These are phyloP conservation scores for Phyllotreta striolata DNA, from an alignment of 2,888 invertebrate genomes.

Conservation along the genomic window DNA sequence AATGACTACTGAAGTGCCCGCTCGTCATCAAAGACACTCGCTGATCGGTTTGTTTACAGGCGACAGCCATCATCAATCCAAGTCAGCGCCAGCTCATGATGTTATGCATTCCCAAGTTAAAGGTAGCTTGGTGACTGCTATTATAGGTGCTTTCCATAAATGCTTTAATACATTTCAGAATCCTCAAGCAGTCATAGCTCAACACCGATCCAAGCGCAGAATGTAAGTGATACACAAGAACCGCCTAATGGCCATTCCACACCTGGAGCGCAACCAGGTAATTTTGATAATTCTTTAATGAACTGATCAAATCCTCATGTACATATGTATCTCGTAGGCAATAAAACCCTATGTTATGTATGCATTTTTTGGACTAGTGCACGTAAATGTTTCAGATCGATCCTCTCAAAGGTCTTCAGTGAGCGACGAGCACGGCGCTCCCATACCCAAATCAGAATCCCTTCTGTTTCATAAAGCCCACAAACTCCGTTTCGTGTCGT, in stretches of 20 bases:
- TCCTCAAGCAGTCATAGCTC: slow-evolving; percentile 58
- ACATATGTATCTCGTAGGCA: too few species aligned
- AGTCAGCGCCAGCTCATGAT: slow-evolving; percentile 47
- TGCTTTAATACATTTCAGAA: slow-evolving; percentile 44
- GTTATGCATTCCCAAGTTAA: slow-evolving; percentile 48
- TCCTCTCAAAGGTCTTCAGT: slow-evolving; percentile 66
- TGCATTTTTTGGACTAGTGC: slow-evolving; percentile 32
- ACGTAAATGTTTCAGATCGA: slow-evolving; percentile 65
- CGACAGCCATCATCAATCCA: slow-evolving; percentile 54
- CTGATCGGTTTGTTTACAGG: slow-evolving; percentile 74
- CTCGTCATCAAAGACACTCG: slow-evolving; percentile 68
- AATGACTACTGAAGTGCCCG: slow-evolving; percentile 60
- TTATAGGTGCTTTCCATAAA: background rate
- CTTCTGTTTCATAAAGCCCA: slow-evolving; percentile 66
- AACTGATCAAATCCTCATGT: background rate
- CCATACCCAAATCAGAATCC: slow-evolving; percentile 59
- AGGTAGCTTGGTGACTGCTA: slow-evolving; percentile 46
- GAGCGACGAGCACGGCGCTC: slow-evolving; percentile 64
- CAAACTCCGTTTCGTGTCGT: slow-evolving; percentile 82
- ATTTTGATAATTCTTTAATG: too few species aligned
- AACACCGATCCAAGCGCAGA: slow-evolving; percentile 56
- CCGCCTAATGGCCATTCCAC: slow-evolving; percentile 47
- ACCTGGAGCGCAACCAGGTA: slow-evolving; percentile 47
- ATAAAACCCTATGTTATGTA: too few species aligned
- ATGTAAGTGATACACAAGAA: slow-evolving; percentile 48